Percentiles rank a stretch among this genome's conserved stretches.
These are phyloP conservation scores for Nezara viridula DNA, from an alignment of 2,888 invertebrate species.

Conservation along the genomic window DNA sequence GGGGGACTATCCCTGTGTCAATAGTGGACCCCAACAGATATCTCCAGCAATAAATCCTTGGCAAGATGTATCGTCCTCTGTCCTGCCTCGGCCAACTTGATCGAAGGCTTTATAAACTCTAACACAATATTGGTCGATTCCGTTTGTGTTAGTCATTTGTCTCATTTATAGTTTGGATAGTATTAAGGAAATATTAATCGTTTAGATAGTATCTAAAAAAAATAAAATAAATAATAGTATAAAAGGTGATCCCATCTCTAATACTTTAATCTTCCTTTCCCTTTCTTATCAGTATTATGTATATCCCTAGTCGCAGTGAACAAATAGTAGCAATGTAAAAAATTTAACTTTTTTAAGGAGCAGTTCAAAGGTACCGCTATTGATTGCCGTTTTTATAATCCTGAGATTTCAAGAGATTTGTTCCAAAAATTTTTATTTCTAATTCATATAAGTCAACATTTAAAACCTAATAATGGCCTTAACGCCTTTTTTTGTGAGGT, in stretches of 20 bases:
- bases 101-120: neutral
- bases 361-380: no score
- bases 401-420: no score
- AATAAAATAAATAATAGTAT: neutral
- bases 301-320: no score
- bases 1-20: neutral
- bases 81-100: neutral
- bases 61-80: neutral
- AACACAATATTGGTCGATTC: constrained; percentile 11
- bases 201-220: neutral
- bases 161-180: neutral
- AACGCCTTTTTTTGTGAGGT: no score
- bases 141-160: neutral
- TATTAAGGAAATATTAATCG: neutral
- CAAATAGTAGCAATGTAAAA: no score
- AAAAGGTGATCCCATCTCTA: neutral
- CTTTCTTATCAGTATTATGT: neutral
- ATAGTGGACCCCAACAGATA: constrained; percentile 1
- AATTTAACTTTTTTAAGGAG: no score
- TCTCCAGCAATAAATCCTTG: constrained; percentile 1
- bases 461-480: no score
- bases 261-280: neutral
- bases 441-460: no score
- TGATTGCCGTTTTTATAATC: no score
- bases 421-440: no score